phyloP scores from a whole-genome alignment of 92 coral and sea anemone genomes.

The Porites evermanni region DNA sequence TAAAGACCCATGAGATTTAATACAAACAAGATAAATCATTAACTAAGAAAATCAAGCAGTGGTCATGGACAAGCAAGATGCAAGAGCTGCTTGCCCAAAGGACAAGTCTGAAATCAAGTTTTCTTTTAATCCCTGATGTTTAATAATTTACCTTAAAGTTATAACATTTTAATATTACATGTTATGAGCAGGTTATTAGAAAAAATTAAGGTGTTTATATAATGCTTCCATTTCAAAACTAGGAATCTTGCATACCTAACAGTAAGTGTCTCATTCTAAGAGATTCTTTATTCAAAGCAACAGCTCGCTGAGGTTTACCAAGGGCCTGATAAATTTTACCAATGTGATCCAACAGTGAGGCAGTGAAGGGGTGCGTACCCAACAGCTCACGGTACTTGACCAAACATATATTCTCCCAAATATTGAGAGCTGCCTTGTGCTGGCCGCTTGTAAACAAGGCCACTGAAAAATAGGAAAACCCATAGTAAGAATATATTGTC shows the following conservation, averaged over 20 bases:
- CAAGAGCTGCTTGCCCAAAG: no score
- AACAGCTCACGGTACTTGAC: constrained; percentile 54
- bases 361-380: constrained; percentile 79
- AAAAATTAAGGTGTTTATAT: not conserved
- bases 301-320: constrained; percentile 36
- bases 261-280: constrained; percentile 72
- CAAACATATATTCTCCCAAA: constrained; percentile 63
- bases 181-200: no score
- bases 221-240: not conserved
- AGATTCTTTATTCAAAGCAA: constrained; percentile 45
- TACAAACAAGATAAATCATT: no score
- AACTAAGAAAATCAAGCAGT: no score
- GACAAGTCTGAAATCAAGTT: no score
- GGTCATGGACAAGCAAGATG: no score
- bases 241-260: constrained; percentile 17
- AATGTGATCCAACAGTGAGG: constrained; percentile 73
- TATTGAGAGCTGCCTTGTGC: constrained; percentile 60
- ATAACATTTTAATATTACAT: no score
- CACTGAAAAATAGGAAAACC: constrained; percentile 53
- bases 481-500: not conserved
- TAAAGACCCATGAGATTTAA: no score
- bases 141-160: no score
- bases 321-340: constrained; percentile 69
- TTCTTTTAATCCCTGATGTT: no score
- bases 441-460: constrained; percentile 39